A percentile compares a stretch with the other conserved stretches of the same genome.
Evolutionary conservation across 2,113 vertebrate species (phyloP).

Genomic region (Casuarius casuarius): DNA sequence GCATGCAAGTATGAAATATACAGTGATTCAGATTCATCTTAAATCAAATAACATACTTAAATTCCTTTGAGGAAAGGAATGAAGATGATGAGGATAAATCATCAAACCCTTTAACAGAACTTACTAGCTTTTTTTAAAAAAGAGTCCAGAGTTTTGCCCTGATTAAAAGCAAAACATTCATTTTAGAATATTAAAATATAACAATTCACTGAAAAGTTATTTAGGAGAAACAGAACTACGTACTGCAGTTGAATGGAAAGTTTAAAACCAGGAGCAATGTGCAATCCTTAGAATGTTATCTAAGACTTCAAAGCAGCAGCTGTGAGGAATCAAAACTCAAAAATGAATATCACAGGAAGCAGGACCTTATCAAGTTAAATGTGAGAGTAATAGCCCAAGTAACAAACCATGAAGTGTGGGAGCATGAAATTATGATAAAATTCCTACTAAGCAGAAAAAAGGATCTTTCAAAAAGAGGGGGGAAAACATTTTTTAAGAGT

Average conservation of each 20-base stretch:
- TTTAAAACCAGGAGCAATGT: conserved; percentile 52
- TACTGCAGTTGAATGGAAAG: conserved; percentile 1
- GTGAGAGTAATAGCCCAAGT: conserved; percentile 60
- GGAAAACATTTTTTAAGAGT: conserved; percentile 49
- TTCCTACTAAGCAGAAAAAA: conserved; percentile 56
- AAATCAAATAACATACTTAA: neutral
- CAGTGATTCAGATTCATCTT: neutral
- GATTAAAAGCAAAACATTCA: conserved; percentile 53
- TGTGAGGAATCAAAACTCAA: conserved; percentile 63
- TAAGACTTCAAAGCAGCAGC: conserved; percentile 72
- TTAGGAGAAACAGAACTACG: conserved; percentile 32
- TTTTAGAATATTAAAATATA: conserved; percentile 17
- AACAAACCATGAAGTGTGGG: conserved; percentile 69
- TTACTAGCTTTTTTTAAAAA: conserved; percentile 7
- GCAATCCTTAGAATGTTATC: conserved; percentile 59
- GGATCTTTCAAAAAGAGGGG: conserved; percentile 37
- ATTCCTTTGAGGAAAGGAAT: conserved; percentile 21
- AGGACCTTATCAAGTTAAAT: conserved; percentile 68
- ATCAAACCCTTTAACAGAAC: neutral
- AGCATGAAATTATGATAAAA: conserved; percentile 73
- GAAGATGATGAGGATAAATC: conserved; percentile 28
- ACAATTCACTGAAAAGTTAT: conserved; percentile 18
- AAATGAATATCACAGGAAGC: conserved; percentile 65
- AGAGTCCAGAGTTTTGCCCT: neutral
- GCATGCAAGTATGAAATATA: neutral